Percentiles rank a stretch among this genome's conserved stretches.
phyloP scores from a whole-genome alignment of 2,888 invertebrate species.

The Margaritifera margaritifera region DNA sequence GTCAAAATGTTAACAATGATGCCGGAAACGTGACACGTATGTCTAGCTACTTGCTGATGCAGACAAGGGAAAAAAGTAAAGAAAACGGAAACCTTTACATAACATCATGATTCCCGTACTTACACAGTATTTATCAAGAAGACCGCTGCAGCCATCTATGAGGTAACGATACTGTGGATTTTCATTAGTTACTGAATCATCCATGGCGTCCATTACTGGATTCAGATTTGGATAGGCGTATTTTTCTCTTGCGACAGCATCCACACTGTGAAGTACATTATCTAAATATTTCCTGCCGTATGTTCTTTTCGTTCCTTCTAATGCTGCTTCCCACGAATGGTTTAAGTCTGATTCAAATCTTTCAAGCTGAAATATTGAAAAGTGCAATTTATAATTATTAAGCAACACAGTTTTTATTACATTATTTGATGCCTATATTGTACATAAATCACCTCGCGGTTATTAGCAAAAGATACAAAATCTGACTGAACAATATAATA shows the following conservation, averaged over 20 bases:
- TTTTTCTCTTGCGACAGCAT: too few species aligned
- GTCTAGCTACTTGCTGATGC: too few species aligned
- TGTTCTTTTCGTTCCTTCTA: slow-evolving; percentile 17
- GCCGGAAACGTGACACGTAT: too few species aligned
- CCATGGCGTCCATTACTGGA: slow-evolving; percentile 36
- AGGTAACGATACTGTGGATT: slow-evolving; percentile 36
- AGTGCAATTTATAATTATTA: not conserved
- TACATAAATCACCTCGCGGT: too few species aligned
- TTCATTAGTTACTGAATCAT: slow-evolving; percentile 33
- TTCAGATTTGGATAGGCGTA: slow-evolving; percentile 16
- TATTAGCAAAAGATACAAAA: too few species aligned
- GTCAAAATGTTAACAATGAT: too few species aligned
- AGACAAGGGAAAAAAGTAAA: too few species aligned
- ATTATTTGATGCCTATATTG: too few species aligned
- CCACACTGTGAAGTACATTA: too few species aligned
- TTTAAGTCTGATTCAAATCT: slow-evolving; percentile 19
- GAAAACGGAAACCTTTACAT: too few species aligned
- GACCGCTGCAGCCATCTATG: slow-evolving; percentile 31
- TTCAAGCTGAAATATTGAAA: slow-evolving; percentile 4
- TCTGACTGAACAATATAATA: too few species aligned
- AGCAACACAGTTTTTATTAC: not conserved
- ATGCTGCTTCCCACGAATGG: slow-evolving; percentile 17
- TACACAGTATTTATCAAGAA: slow-evolving; percentile 36
- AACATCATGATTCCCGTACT: slow-evolving; percentile 5
- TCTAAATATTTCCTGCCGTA: slow-evolving; percentile 31